Conservation (phyloP, 2,888 invertebrate species). For the Sesamia inferens region DNA sequence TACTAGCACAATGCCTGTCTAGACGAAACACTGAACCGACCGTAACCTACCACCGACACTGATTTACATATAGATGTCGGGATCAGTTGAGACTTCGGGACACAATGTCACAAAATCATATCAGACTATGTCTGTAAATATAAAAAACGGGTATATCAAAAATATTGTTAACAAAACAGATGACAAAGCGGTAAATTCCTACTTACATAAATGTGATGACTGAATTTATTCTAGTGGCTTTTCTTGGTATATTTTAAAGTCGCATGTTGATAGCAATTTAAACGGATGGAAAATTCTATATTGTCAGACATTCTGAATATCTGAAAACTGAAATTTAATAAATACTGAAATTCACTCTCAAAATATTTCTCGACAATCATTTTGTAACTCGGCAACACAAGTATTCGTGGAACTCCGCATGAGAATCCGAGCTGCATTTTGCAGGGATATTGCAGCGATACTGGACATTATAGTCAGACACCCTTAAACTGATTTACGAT, state of each 20-base stretch:
- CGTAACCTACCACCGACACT: conserved; percentile 45
- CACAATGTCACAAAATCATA: conserved; percentile 33
- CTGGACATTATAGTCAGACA: conserved; percentile 67
- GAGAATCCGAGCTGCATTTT: conserved; percentile 65
- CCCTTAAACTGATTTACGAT: conserved; percentile 66
- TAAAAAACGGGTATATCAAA: neutral
- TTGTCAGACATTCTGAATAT: conserved; percentile 3
- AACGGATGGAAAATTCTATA: neutral
- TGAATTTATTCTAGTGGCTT: conserved; percentile 3
- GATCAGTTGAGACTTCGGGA: conserved; percentile 40
- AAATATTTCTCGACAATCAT: conserved; percentile 34
- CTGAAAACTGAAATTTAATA: conserved; percentile 34
- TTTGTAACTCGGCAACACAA: conserved; percentile 29
- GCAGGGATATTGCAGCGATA: conserved; percentile 68
- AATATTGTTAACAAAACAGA: neutral
- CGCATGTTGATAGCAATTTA: neutral
- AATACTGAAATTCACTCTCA: conserved; percentile 31
- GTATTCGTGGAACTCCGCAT: conserved; percentile 49
- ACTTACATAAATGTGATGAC: neutral
- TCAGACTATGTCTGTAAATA: conserved; percentile 28
- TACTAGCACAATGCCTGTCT: conserved; percentile 67
- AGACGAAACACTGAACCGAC: conserved; percentile 62
- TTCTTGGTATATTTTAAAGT: neutral
- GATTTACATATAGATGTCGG: conserved; percentile 64
- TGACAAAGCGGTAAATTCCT: neutral